These are phyloP conservation scores for Spinus pinus DNA, from an alignment of 2,797 vertebrate genomes.

Conservation along the genomic window DNA sequence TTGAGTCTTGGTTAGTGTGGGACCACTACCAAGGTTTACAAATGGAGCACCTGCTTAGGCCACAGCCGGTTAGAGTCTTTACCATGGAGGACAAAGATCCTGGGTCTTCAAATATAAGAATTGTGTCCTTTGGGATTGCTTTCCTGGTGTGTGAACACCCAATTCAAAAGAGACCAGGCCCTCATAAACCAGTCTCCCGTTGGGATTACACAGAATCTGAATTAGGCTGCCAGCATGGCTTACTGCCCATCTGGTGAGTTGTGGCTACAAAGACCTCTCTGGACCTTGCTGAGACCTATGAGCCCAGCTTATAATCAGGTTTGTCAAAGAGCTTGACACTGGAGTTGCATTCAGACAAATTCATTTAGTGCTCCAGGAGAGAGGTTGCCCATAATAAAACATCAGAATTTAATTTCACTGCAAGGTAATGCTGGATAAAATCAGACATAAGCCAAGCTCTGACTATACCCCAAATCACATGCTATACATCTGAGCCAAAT, in stretches of 20 bases:
- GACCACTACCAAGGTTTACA: neutral
- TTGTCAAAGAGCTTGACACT: neutral
- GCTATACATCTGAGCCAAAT: neutral
- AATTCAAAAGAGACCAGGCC: neutral
- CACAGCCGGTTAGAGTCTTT: neutral
- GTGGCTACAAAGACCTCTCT: neutral
- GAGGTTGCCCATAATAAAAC: neutral
- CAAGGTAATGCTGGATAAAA: neutral
- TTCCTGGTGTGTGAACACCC: neutral
- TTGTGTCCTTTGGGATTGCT: neutral
- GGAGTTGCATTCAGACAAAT: neutral
- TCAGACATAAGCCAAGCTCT: neutral
- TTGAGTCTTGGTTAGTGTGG: neutral
- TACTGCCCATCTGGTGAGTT: neutral
- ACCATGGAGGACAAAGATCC: neutral
- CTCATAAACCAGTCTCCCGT: neutral
- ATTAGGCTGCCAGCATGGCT: neutral
- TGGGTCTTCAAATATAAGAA: neutral
- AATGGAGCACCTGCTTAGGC: neutral
- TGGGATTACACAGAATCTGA: neutral
- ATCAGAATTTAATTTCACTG: neutral
- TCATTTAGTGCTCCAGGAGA: neutral
- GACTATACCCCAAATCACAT: neutral
- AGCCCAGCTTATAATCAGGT: neutral
- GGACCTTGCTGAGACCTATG: neutral